phyloP scores from a whole-genome alignment of 2,113 vertebrate species.

The Ovibos moschatus region DNA sequence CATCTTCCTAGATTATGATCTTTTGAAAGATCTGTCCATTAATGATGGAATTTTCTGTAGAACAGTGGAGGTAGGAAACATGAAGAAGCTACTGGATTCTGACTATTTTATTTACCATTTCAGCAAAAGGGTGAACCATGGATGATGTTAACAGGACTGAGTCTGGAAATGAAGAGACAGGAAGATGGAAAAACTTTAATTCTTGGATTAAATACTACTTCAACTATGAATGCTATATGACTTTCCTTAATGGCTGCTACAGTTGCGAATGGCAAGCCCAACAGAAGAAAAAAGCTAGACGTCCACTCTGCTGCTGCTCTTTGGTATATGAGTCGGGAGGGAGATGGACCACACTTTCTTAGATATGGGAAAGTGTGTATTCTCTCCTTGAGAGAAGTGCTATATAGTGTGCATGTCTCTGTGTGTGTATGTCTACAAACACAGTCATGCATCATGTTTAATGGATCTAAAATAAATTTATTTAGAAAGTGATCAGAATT shows the following conservation, averaged over 20 bases:
- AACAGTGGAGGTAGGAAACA: neutral
- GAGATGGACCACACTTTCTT: neutral
- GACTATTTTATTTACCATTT: constrained; percentile 52
- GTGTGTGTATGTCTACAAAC: neutral
- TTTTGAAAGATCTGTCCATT: neutral
- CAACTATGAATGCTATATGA: constrained; percentile 13
- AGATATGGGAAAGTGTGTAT: neutral
- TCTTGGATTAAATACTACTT: neutral
- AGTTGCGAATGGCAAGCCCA: constrained; percentile 25
- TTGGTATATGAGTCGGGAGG: constrained; percentile 40
- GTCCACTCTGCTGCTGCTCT: constrained; percentile 52
- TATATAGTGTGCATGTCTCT: neutral
- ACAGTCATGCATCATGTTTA: neutral
- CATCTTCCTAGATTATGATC: neutral
- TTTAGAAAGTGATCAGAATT: neutral
- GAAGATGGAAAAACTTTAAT: accelerated
- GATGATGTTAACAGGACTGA: neutral
- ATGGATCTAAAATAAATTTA: neutral
- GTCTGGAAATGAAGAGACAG: neutral
- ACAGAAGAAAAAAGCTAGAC: neutral
- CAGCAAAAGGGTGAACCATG: constrained; percentile 50
- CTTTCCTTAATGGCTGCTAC: constrained; percentile 48
- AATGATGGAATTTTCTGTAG: neutral
- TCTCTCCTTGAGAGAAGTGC: neutral
- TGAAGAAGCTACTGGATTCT: neutral